Evolutionary conservation across 2,888 invertebrate species (phyloP), one percentile per base, ranked within the genome.

Genomic region (Campoletis raptor): DNA sequence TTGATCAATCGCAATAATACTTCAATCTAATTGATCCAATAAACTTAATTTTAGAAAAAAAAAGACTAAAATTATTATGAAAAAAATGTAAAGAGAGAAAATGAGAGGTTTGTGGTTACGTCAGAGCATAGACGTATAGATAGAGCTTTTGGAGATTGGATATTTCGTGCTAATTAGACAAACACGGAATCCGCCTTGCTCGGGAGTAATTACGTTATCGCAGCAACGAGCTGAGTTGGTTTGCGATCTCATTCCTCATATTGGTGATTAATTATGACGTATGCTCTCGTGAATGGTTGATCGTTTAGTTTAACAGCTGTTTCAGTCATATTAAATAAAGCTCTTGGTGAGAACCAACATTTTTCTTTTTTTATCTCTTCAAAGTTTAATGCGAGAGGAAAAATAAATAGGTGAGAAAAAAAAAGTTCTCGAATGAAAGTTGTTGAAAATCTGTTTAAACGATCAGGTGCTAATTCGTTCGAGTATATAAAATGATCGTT

Each of bases 241-340:
- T 70, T 61, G 61, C n/a, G 64, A 57, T 52, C 30, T 81, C 77
- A 30, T 66, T 77, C 18, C 36, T 72, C 36, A 72, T 36, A 78
- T 85, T 78, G 77, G 67, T 81, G 37, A 85, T 85, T 77, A 85
- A 81, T 81, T 85, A 72, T 85, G 72, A 85, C 72, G 78, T 81
- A 81, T 57, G 77, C 67, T 67, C 37, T 67, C 66, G 73, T 78
- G 57, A 78, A 85, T 78, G 78, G 67, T 61, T 78, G 72, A 78
- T 85, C 81, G 81, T 67, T 78, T 61, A 18, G n/a, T 36, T 40
- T 21, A 37, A 18, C 78, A 78, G 73, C 54, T 73, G 73, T 52
- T 66, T 67, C 40, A 69, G 45, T 81, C 76, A 66, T 66, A 42
- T 52, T 64, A 24, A 64, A 5, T 45, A 15, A 61, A 48, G 24